Evolutionary conservation across 2,797 vertebrate species (phyloP), one percentile per base, ranked within the genome.

Genomic region (Scomberomorus guttatus): DNA sequence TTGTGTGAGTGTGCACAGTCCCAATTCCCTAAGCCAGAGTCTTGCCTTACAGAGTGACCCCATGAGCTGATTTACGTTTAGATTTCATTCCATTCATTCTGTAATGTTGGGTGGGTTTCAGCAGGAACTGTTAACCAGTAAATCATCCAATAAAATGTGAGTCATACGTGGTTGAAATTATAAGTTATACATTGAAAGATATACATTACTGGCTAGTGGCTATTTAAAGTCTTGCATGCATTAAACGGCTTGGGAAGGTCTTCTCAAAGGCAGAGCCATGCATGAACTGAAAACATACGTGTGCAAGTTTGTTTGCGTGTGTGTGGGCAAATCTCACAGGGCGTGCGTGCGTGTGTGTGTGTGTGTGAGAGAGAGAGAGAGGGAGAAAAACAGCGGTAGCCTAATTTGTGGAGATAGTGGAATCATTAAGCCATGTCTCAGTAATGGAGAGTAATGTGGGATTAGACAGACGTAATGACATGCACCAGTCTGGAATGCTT

Each of bases 381-480:
- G 34, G 32, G 46, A 59, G 39, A 42, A 7, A 65, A 61, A 46
- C 55, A 83, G 83, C 20, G 18, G 72, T 51, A 59, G 73, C 51
- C 48, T 84, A 71, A 77, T 79, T 85, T 79, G 67, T 56, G 68
- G 72, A 85, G 82, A 89, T 89, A 89, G 77, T 75, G 87, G 76
- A 86, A 82, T 90, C 42, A 85, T 92, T 88, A 90, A 80, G 51
- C 74, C 60, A 12, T 39, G 76, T 85, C 76, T 87, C 7, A 4
- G 72, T 85, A 87, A 91, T 91, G 83, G 85, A 91, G 87, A 90
- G 61, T 88, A 91, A 88, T 92, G 89, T 88, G 77, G 83, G 88
- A 91, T 93, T 82, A 90, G 75, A 75, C 55, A 74, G 88, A 82
- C 27, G 7, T 73, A 85, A 81, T 85, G 86, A 86, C 83, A 79